Base-by-base conservation (phyloP, 2,113 vertebrate species). In the Mus spicilegus region DNA sequence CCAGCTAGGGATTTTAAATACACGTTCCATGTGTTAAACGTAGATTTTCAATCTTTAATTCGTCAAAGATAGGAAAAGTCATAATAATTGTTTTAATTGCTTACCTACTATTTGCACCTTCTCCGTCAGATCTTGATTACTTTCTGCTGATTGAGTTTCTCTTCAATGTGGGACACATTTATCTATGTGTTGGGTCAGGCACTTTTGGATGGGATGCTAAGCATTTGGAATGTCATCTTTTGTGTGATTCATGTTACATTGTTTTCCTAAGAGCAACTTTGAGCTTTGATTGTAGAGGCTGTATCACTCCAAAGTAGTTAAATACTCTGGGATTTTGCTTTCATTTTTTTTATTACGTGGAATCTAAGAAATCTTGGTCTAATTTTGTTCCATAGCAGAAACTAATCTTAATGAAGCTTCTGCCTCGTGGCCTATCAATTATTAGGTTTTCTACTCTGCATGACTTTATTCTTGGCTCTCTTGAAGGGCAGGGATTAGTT, bases 41-140 rank as follows among this genome's bases (percentile, higher is more conserved):
- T 87, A 73, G 26, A 63, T 22, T 54, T 54, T 90, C 6, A 78
- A 5, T 36, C 4, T 42, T 63, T 89, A 75, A 5, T 75, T 86
- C 80, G 26, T 69, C 84, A 36, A 89, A 61, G 28, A 63, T 65
- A 56, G 69, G 42, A 88, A 77, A 17, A 75, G 9, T 81, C 90
- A 85, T 22, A 88, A 42, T 58, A 91, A 36, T 80, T 96, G 3
- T 91, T 91, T 95, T 63, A 82, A 63, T 81, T 36, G 42, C 28
- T 73, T 93, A 1, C n/a, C 20, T 75, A n/a, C 6, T 89, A 26
- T 63, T 87, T 56, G 19, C 16, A 54, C 69, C 20, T 61, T 72
- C 8, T 88, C 4, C 75, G 36, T 67, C 42, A 84, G 54, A 63
- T 94, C 56, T 89, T 80, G 36, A 11, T 76, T 39, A 76, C 2